These are phyloP conservation scores for Drosophila cyrtoloma DNA, from an alignment of 2,888 invertebrate genomes.

Conservation along the genomic window DNA sequence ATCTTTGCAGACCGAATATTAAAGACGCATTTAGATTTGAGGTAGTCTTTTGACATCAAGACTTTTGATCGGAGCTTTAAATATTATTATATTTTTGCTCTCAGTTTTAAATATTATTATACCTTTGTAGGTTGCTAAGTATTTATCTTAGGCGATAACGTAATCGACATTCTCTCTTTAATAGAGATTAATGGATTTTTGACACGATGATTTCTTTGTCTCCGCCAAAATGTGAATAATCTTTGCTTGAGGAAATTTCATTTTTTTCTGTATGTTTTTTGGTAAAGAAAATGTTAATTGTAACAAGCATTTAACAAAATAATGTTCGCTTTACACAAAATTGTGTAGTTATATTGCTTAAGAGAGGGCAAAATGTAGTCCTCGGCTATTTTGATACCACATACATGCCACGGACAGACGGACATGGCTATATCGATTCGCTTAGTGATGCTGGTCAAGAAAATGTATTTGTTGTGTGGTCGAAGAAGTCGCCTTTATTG, in stretches of 20 bases:
- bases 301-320: no score
- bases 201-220: background rate
- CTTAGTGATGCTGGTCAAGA: no score
- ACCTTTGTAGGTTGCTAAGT: no score
- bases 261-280: no score
- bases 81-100: background rate
- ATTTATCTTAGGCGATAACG: no score
- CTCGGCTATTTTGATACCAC: no score
- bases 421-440: background rate
- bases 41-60: background rate
- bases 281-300: no score
- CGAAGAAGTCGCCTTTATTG: background rate
- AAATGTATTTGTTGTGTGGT: background rate
- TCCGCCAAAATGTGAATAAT: background rate
- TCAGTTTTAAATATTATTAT: background rate
- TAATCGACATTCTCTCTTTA: no score
- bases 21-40: background rate
- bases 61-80: background rate
- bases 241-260: background rate
- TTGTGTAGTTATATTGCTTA: no score
- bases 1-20: background rate
- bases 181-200: background rate
- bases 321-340: no score
- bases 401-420: no score
- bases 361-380: no score